A percentile compares a stretch with the other conserved stretches of the same genome.
Conservation (phyloP, 2,113 vertebrate genomes). For the Aramus guarauna region DNA sequence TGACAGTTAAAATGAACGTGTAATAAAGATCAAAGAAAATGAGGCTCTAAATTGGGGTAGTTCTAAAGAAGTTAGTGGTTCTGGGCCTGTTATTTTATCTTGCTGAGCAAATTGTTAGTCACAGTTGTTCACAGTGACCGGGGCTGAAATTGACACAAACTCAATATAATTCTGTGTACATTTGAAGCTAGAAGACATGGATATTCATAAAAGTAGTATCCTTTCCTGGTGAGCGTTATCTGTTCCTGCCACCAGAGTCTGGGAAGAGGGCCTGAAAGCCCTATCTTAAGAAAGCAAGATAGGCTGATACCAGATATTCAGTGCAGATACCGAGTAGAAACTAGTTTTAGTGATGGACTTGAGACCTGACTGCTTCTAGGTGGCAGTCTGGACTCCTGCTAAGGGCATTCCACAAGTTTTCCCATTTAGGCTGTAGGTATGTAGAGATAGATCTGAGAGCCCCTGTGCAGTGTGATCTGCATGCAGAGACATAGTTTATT, state of each 20-base stretch:
- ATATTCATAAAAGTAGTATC: neutral
- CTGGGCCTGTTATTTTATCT: neutral
- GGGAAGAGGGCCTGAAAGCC: neutral
- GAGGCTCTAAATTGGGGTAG: neutral
- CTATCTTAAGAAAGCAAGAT: neutral
- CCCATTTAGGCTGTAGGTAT: neutral
- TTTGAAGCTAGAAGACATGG: neutral
- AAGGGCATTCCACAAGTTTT: neutral
- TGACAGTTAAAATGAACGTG: neutral
- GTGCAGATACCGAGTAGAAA: neutral
- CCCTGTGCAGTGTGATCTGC: neutral
- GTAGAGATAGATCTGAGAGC: neutral
- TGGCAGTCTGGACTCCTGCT: neutral
- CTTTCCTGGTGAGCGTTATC: neutral
- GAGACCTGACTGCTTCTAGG: neutral
- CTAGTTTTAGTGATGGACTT: neutral
- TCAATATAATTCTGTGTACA: fast-evolving
- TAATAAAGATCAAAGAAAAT: neutral
- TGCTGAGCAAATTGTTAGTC: neutral
- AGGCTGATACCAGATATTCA: neutral
- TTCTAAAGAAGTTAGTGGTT: neutral
- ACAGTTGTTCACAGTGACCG: neutral
- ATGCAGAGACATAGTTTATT: neutral
- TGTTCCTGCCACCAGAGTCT: neutral
- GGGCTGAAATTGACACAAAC: neutral